Evolutionary conservation across 1,140 invertebrate species (phyloP), one percentile per base, ranked within the genome.

Genomic region (Melanaphis sacchari): DNA sequence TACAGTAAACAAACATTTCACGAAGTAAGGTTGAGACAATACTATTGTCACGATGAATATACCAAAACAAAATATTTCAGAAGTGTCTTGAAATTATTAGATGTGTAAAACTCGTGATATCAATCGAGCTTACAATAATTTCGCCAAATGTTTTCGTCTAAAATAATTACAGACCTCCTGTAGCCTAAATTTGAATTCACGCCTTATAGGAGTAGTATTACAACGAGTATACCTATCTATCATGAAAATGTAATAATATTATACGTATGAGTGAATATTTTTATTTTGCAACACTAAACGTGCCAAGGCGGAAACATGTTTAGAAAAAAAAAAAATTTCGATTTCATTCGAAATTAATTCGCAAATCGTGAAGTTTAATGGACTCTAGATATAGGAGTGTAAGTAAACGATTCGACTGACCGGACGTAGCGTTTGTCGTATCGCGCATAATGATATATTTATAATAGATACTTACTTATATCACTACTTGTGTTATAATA

Each of bases 271-370:
- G 46, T 3, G 46, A 49, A 6, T n/a, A 22, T n/a, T 4, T n/a
- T 0, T 76, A 31, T 76, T 36, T 24, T 82, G 18, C 18, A 15
- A n/a, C 18, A 18, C 66, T 36, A 41, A 21, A 9, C 22, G 31
- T n/a, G 15, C 7, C 43, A 6, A 54, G 7, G 11, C 24, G 87
- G n/a, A 89, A 87, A 87, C 84, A 52, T 46, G 46, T 49, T 89
- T 36, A 36, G 46, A 24, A 40, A 40, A 38, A 22, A 43, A 87
- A 87, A 38, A 52, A 38, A 26, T 89, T 89, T 89, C 88, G 88
- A 2, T 89, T 89, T 89, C 88, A 54, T 89, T 89, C 36, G 9
- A 54, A 54, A 89, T 89, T 54, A 89, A 89, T 89, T 89, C 88
- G 36, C 24, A 40, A 38, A 89, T 89, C 88, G 88, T 89, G 88